Evolutionary conservation across 2,888 invertebrate genomes (phyloP).

Genomic region (Nezara viridula): DNA sequence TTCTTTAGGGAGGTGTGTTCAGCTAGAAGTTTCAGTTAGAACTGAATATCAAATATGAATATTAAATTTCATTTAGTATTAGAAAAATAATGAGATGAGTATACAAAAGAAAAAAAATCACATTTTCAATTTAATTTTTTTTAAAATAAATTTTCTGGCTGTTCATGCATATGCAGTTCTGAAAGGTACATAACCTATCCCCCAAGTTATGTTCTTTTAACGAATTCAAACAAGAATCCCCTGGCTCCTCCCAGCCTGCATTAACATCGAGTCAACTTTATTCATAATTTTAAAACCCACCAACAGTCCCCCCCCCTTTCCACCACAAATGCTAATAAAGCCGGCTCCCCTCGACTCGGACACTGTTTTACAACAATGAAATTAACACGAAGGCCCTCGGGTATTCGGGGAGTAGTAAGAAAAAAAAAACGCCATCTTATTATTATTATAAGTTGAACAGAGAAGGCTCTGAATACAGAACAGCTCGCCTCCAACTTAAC

Average conservation of each 20-base stretch:
- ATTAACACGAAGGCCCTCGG: background rate
- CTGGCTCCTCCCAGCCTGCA: background rate
- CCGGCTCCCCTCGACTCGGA: constrained; percentile 6
- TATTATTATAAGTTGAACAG: constrained; percentile 53
- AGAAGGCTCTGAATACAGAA: constrained; percentile 43
- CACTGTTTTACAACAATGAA: constrained; percentile 50
- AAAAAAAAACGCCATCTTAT: constrained; percentile 30
- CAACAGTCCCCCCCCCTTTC: background rate
- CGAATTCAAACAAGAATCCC: constrained; percentile 50
- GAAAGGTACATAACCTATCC: background rate
- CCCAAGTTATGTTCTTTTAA: constrained; percentile 1
- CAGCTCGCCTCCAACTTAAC: constrained; percentile 44
- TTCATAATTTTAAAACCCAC: constrained; percentile 52
- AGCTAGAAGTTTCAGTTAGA: too few species aligned
- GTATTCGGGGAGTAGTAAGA: background rate
- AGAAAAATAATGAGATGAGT: too few species aligned
- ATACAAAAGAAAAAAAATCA: too few species aligned
- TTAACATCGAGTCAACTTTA: constrained; percentile 53
- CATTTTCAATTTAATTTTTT: too few species aligned
- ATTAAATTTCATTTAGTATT: too few species aligned
- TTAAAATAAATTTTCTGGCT: too few species aligned
- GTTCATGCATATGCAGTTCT: background rate
- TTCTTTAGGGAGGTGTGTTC: too few species aligned
- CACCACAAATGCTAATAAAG: constrained; percentile 46
- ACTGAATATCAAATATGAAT: too few species aligned